Evolutionary conservation across 37 sponge, comb jelly and placozoan species (phyloP), one percentile per base, ranked within the genome.

Genomic region (Trichoplax adhaerens): DNA sequence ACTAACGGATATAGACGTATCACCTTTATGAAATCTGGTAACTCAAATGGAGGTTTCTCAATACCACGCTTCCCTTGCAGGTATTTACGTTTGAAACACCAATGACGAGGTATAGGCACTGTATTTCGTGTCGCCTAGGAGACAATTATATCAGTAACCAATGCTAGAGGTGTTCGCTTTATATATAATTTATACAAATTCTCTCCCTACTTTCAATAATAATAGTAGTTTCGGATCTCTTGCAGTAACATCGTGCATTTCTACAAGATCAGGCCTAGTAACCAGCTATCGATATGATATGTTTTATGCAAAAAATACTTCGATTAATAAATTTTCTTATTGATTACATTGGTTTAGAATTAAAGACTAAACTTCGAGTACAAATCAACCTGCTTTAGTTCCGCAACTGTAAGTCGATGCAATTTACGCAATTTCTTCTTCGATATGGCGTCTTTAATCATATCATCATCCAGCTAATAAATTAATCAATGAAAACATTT

Each of bases 41-140:
- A 81, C 49, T 85, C 65, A 59, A 94, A 94, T 2, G 96, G 87
- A 57, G 85, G 86, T 65, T 94, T 94, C 78, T 88, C 96, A 66
- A 94, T 86, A 12, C 96, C 96, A 74, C 96, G 80, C 76, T 94
- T 94, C 5, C 96, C 96, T 72, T 92, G 93, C 3, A 94, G 80
- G 68, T 94, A 94, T 71, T 94, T 94, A 56, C 96, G 74, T 82
- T 94, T 94, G 83, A 90, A 90, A 70, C 96, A 94, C 96, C 96
- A 94, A 76, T 94, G 96, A 3, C 96, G 72, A 46, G 96, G 96
- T 3, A 94, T 91, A 49, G 88, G 83, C 5, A 94, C 96, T 46
- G 96, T 87, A 77, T 94, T 94, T 54, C 88, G 62, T 52, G 87
- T 71, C 53, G 90, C 81, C 92, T 91, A 53, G 6, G 5, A 7